These are phyloP conservation scores for Nesidiocoris tenuis DNA, from an alignment of 2,888 invertebrate genomes.

Conservation along the genomic window DNA sequence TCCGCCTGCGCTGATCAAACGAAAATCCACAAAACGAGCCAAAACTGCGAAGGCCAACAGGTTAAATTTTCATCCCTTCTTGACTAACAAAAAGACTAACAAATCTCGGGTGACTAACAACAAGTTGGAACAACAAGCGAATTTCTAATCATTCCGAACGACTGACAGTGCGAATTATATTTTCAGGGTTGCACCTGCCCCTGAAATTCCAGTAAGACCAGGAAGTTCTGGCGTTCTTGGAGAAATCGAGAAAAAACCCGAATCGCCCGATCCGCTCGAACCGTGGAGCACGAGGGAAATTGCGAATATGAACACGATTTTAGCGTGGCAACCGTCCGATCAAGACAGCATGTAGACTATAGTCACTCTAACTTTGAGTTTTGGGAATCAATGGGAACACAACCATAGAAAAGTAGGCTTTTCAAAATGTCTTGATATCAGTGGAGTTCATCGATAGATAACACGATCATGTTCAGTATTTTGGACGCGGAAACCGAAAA, in stretches of 20 bases:
- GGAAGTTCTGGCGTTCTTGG: slow-evolving; percentile 55
- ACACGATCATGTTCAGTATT: too few species aligned
- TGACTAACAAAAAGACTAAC: too few species aligned
- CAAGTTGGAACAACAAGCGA: too few species aligned
- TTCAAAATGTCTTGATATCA: too few species aligned
- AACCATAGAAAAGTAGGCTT: too few species aligned
- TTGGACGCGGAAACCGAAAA: too few species aligned
- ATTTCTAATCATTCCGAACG: too few species aligned
- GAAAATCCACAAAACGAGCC: slow-evolving; percentile 47
- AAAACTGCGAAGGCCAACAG: slow-evolving; percentile 54
- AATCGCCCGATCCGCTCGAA: slow-evolving; percentile 65
- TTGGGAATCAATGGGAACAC: too few species aligned
- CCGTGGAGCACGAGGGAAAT: slow-evolving; percentile 73
- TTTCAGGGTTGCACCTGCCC: slow-evolving; percentile 58
- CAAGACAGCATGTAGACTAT: slow-evolving; percentile 48
- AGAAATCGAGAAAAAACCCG: slow-evolving; percentile 51
- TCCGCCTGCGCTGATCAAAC: slow-evolving; percentile 32
- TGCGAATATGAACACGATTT: slow-evolving; percentile 69
- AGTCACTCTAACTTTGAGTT: too few species aligned
- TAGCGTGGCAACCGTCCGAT: slow-evolving; percentile 63
- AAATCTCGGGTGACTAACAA: too few species aligned
- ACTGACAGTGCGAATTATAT: too few species aligned
- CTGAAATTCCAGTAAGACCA: slow-evolving; percentile 53
- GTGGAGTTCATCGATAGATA: too few species aligned
- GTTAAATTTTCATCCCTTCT: slow-evolving; percentile 52